Conservation (phyloP, 2,113 vertebrate species). For the Sorex fumeus region DNA sequence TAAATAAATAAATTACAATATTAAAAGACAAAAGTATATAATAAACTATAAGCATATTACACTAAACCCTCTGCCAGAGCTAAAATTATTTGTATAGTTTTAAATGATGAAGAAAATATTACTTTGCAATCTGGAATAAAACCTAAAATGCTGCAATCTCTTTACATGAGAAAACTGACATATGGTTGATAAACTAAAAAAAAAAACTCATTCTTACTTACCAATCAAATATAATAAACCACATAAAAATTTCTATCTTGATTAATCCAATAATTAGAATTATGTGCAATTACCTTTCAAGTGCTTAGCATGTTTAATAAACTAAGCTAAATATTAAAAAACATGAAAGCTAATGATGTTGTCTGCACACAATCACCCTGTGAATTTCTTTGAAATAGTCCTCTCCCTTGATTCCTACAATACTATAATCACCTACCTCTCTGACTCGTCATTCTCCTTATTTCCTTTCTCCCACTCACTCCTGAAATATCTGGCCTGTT, state of each 20-base stretch:
- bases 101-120: conserved; percentile 47
- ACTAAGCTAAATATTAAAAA: conserved; percentile 18
- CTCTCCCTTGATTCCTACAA: not conserved
- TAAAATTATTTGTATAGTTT: conserved; percentile 34
- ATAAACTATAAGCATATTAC: conserved; percentile 4
- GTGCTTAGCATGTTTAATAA: not conserved
- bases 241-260: not conserved
- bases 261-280: conserved; percentile 51
- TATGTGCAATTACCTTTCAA: no score
- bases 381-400: not conserved
- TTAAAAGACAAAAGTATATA: conserved; percentile 27
- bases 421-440: not conserved
- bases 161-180: conserved; percentile 1
- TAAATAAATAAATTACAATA: no score
- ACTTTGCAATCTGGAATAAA: conserved; percentile 15
- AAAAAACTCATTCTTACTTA: not conserved
- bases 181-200: conserved; percentile 15
- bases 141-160: not conserved
- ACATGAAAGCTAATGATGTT: conserved; percentile 15
- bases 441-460: not conserved
- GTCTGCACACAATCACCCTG: not conserved
- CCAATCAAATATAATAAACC: not conserved
- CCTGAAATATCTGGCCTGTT: not conserved
- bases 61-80: not conserved
- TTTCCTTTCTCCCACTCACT: not conserved